phyloP scores from a whole-genome alignment of 2,113 vertebrate species.

The Planiliza haematocheilus region DNA sequence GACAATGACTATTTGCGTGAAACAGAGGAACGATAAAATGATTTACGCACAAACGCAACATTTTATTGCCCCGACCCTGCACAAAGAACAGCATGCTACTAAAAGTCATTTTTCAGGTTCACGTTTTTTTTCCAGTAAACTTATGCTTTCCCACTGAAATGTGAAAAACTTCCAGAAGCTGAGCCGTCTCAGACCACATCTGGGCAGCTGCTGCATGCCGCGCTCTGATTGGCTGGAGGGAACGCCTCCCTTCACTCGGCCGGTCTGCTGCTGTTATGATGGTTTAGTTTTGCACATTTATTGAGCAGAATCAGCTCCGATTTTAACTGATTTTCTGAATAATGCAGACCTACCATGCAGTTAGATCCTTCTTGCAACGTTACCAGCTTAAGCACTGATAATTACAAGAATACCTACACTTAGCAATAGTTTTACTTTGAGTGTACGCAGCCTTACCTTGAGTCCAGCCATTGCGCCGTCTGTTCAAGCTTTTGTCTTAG shows the following conservation, averaged over 20 bases:
- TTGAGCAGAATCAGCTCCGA: neutral
- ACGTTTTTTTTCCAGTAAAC: neutral
- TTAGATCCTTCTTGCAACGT: neutral
- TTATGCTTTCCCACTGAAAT: neutral
- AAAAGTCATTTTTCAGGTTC: neutral
- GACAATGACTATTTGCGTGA: too few species aligned
- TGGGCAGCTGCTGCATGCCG: slow-evolving; percentile 79
- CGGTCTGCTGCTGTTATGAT: neutral
- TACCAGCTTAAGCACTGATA: neutral
- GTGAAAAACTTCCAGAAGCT: neutral
- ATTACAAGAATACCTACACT: neutral
- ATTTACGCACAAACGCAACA: neutral
- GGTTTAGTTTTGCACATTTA: slow-evolving; percentile 1
- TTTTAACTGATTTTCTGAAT: neutral
- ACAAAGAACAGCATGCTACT: neutral
- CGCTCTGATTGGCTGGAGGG: slow-evolving; percentile 81
- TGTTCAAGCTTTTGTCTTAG: slow-evolving; percentile 13
- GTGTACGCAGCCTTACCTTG: slow-evolving; percentile 86
- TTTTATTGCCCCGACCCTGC: neutral
- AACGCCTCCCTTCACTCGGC: slow-evolving; percentile 70
- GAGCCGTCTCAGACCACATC: slow-evolving; percentile 61
- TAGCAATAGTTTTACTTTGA: neutral
- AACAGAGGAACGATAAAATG: too few species aligned
- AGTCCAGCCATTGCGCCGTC: slow-evolving; percentile 82
- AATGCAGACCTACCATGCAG: neutral